Evolutionary conservation across 2,888 invertebrate genomes (phyloP).

Genomic region (Schrankia costaestrigalis): DNA sequence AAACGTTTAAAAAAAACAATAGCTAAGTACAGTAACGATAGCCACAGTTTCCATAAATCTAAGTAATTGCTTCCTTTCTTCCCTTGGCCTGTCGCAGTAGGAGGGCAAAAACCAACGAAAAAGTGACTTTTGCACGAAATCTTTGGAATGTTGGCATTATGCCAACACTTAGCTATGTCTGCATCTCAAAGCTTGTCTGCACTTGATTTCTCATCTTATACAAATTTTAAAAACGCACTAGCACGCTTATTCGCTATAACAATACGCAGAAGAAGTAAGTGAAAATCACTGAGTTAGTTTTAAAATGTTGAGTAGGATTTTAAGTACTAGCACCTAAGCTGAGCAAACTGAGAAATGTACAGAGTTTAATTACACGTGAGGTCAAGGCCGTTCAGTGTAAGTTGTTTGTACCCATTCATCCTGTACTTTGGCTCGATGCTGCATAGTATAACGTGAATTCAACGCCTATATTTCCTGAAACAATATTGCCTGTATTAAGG

Average conservation of each 20-base stretch:
- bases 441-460: not conserved
- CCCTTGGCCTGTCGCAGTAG: conserved; percentile 34
- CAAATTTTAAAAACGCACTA: no score
- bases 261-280: no score
- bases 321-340: no score
- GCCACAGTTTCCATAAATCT: conserved; percentile 65
- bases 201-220: conserved; percentile 33
- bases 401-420: conserved; percentile 1
- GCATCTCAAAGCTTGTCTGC: conserved; percentile 45
- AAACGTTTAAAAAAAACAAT: no score
- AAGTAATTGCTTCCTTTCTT: conserved; percentile 71
- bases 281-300: no score
- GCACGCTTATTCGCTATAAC: no score
- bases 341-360: no score
- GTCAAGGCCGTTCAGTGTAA: conserved; percentile 54
- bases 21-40: no score
- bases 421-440: not conserved
- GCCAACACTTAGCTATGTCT: conserved; percentile 54
- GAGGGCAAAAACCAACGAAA: conserved; percentile 57
- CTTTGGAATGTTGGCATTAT: conserved; percentile 50
- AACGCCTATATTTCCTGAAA: not conserved
- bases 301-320: no score
- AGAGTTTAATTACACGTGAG: conserved; percentile 36
- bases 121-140: conserved; percentile 60
- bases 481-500: conserved; percentile 13